Conservation (phyloP, 1,140 invertebrate species). For the Ephestia elutella region DNA sequence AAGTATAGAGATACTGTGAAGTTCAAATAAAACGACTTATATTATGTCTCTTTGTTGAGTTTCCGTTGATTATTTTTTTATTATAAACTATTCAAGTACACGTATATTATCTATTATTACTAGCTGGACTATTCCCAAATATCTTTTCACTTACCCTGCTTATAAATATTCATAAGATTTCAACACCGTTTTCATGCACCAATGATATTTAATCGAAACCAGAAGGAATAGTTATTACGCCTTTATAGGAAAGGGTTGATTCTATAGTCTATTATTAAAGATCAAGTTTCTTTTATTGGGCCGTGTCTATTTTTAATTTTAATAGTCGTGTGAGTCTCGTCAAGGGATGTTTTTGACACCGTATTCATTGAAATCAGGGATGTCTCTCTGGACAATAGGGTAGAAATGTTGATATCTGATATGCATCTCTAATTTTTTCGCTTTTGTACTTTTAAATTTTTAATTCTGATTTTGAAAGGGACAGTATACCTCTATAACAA, state of each 20-base stretch:
- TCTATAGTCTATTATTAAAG: slow-evolving; percentile 17
- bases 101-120: too few species aligned
- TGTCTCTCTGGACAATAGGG: not conserved
- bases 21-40: not conserved
- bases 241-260: slow-evolving; percentile 12
- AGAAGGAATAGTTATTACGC: slow-evolving; percentile 7
- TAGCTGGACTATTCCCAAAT: too few species aligned
- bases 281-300: slow-evolving; percentile 27
- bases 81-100: not conserved
- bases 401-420: slow-evolving; percentile 9
- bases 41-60: not conserved
- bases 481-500: too few species aligned
- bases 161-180: slow-evolving; percentile 6
- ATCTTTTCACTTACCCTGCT: not conserved
- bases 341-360: not conserved
- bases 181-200: not conserved
- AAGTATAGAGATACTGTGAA: too few species aligned
- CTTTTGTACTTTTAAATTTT: not conserved
- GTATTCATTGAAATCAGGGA: not conserved
- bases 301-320: slow-evolving; percentile 23
- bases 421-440: not conserved
- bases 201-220: not conserved
- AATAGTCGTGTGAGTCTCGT: slow-evolving; percentile 23
- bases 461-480: too few species aligned
- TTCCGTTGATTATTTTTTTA: not conserved